Base-by-base conservation (phyloP, 53 echinoderm and acorn worm species). In the Astropecten irregularis region DNA sequence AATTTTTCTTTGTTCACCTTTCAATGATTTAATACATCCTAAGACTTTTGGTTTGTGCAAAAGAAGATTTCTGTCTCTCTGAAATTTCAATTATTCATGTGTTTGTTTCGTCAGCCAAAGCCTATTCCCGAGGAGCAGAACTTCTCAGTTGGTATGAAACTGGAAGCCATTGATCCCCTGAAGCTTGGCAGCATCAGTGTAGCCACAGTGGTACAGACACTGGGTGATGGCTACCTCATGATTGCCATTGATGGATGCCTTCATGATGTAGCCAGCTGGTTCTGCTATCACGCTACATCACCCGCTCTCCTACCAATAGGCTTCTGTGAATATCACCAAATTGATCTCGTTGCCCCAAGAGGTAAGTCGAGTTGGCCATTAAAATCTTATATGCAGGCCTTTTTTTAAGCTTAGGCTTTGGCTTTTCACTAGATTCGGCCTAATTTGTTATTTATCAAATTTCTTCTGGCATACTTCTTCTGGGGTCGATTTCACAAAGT, bases 261-360 rank as follows among this genome's bases (percentile, higher is more conserved):
- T 32, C 92, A 89, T 19, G 90, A 88, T 27, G 89, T 82, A 32
- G 87, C 68, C 79, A 91, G 93, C 88, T 94, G 93, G 92, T 96
- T 96, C 86, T 96, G 96, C 66, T 93, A 93, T 59, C 96, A 96
- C 64, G 81, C 74, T 30, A 93, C 89, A 25, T 93, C 96, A 9
- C 77, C 96, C 13, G 84, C 91, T 7, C 89, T 96, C 28, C 89
- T 96, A 2, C 96, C 93, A 2, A 92, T 93, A 2, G 97, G 97
- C 0, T 96, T 96, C 83, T 96, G 97, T 76, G 93, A 96, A 42
- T 89, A 93, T 63, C 91, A 96, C 68, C 90, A 94, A 68, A 93
- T 96, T 27, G 93, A 91, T 18, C 87, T 96, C 29, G 65, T 89
- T 5, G 93, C 96, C 19, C 96, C 96, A n/a, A 82, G 87, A 85